These are phyloP conservation scores for Neostethus bicornis DNA, from an alignment of 2,797 vertebrate genomes.

Conservation along the genomic window DNA sequence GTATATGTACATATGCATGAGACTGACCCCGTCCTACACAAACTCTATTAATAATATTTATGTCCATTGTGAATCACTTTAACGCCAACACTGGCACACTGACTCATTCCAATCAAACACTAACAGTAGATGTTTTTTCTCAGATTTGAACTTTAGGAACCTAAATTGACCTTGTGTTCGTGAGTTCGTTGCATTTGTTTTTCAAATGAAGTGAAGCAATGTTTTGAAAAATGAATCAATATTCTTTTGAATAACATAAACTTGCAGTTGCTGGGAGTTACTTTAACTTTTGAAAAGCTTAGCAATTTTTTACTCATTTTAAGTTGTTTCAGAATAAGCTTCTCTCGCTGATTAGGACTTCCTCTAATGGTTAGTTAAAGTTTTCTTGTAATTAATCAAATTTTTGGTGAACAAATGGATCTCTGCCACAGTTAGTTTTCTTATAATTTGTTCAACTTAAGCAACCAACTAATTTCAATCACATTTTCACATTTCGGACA, in stretches of 20 bases:
- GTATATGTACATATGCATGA: constrained; percentile 43
- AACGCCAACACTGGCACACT: constrained; percentile 59
- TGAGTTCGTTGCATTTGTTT: constrained; percentile 15
- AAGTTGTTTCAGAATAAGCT: constrained; percentile 36
- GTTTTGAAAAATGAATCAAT: constrained; percentile 44
- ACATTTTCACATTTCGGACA: too few relatives aligned
- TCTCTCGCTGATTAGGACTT: constrained; percentile 48
- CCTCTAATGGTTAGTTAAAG: constrained; percentile 35
- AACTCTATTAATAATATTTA: constrained; percentile 64
- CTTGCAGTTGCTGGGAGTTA: constrained; percentile 22
- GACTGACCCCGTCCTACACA: constrained; percentile 53
- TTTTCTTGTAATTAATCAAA: constrained; percentile 43
- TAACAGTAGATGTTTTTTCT: constrained; percentile 34
- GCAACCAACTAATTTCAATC: too few relatives aligned
- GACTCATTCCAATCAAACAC: constrained; percentile 56
- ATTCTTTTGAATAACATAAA: constrained; percentile 36
- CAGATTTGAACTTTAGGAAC: constrained; percentile 28
- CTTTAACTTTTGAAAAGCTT: constrained; percentile 40
- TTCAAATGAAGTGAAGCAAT: constrained; percentile 26
- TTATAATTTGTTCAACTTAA: too few relatives aligned
- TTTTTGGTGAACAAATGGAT: too few relatives aligned
- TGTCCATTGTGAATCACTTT: constrained; percentile 65
- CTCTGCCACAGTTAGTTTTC: too few relatives aligned
- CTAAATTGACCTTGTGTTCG: constrained; percentile 42
- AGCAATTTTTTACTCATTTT: constrained; percentile 29